A percentile compares a stretch with the other conserved stretches of the same genome.
These are phyloP conservation scores for Paragorgia papillata DNA, from an alignment of 92 coral and sea anemone species.

Conservation along the genomic window DNA sequence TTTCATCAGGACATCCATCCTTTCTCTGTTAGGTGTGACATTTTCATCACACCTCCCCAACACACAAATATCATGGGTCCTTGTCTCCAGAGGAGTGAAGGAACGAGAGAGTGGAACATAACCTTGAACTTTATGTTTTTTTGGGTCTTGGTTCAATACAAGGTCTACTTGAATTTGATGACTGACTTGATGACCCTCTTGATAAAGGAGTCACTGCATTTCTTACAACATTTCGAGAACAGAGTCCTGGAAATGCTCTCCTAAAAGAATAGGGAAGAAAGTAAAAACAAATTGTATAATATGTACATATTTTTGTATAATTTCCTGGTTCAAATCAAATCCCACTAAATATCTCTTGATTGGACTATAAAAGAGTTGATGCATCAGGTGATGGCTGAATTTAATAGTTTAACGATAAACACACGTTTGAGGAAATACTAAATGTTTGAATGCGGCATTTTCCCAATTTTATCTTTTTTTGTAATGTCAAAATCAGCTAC, in stretches of 20 bases:
- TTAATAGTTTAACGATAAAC: no score
- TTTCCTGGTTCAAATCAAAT: no score
- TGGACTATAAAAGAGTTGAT: no score
- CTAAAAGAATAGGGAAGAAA: conserved; percentile 36
- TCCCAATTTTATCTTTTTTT: no score
- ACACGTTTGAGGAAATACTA: no score
- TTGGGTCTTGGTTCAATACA: conserved; percentile 53
- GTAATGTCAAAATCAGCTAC: no score
- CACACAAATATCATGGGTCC: conserved; percentile 70
- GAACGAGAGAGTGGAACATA: conserved; percentile 55
- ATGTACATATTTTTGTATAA: no score
- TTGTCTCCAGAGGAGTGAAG: conserved; percentile 62
- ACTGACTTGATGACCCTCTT: conserved; percentile 9
- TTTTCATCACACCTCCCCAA: conserved; percentile 59
- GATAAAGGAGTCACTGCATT: conserved; percentile 36
- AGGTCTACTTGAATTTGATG: no score
- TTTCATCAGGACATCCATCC: conserved; percentile 51
- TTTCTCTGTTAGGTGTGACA: conserved; percentile 54
- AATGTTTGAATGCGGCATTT: no score
- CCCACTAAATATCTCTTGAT: no score
- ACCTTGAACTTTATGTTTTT: conserved; percentile 49
- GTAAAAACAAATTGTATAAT: no score
- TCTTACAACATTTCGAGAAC: conserved; percentile 49
- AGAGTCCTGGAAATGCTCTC: conserved; percentile 58
- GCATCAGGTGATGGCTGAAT: no score